These are phyloP conservation scores for Cydia strobilella DNA, from an alignment of 1,140 invertebrate genomes.

Conservation along the genomic window DNA sequence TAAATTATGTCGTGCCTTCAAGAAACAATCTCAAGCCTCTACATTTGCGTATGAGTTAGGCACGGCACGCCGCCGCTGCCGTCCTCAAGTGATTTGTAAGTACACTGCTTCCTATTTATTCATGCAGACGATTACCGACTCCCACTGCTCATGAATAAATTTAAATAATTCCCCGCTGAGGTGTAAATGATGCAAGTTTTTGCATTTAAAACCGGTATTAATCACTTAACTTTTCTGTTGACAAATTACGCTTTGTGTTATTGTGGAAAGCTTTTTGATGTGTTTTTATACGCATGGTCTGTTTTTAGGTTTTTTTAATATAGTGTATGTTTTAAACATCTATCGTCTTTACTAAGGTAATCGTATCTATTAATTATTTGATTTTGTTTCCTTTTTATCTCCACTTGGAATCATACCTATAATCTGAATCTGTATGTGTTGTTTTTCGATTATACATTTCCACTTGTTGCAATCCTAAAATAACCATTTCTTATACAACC, in stretches of 20 bases:
- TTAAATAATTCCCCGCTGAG: conserved; percentile 69
- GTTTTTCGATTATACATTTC: no score
- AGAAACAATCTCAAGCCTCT: conserved; percentile 40
- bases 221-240: conserved; percentile 51
- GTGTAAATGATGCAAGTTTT: conserved; percentile 75
- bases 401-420: no score
- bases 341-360: no score
- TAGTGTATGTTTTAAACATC: not conserved
- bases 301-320: not conserved
- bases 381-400: no score
- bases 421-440: no score
- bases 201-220: conserved; percentile 71
- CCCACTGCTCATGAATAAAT: conserved; percentile 71
- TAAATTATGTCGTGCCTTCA: conserved; percentile 18
- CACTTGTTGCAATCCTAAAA: no score
- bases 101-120: conserved; percentile 69
- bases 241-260: conserved; percentile 43
- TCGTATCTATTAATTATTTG: no score
- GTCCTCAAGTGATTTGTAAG: conserved; percentile 58
- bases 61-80: conserved; percentile 36
- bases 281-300: conserved; percentile 2
- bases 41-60: conserved; percentile 31
- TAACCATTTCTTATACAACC: no score
- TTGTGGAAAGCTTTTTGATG: conserved; percentile 26
- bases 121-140: conserved; percentile 71